A percentile compares a stretch with the other conserved stretches of the same genome.
phyloP scores from a whole-genome alignment of 2,888 invertebrate species.

The Sarcophaga subvicina region DNA sequence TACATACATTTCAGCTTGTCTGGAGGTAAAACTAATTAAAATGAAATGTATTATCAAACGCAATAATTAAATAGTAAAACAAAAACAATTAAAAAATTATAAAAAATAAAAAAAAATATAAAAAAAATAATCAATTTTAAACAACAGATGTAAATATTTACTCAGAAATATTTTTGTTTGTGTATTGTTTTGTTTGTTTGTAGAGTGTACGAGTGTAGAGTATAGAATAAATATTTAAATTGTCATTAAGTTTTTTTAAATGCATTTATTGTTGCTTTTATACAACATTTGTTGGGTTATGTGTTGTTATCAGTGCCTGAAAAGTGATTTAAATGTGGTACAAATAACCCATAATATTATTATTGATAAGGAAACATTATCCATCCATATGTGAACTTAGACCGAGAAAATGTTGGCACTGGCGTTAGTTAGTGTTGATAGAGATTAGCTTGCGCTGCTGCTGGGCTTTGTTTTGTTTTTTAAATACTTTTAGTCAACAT shows the following conservation, averaged over 20 bases:
- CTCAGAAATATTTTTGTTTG: conserved; percentile 26
- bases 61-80: too few species aligned
- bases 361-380: conserved; percentile 38
- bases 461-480: too few species aligned
- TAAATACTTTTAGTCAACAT: too few species aligned
- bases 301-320: conserved; percentile 28
- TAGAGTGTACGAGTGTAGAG: too few species aligned
- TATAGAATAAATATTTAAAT: conserved; percentile 57
- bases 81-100: too few species aligned
- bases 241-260: conserved; percentile 40
- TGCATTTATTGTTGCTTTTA: too few species aligned
- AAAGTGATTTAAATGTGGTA: conserved; percentile 51
- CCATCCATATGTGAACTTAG: conserved; percentile 13
- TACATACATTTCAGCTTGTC: conserved; percentile 40
- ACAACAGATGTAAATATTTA: conserved; percentile 57
- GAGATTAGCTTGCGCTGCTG: background rate
- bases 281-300: too few species aligned
- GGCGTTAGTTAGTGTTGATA: background rate
- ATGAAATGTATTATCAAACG: background rate
- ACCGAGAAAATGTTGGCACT: background rate
- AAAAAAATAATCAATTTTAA: conserved; percentile 28
- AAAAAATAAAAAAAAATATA: too few species aligned
- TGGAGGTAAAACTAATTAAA: conserved; percentile 34
- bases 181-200: too few species aligned
- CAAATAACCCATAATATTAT: conserved; percentile 16